phyloP scores from a whole-genome alignment of 2,888 invertebrate genomes.

The Glyphotaelius pellucidus region DNA sequence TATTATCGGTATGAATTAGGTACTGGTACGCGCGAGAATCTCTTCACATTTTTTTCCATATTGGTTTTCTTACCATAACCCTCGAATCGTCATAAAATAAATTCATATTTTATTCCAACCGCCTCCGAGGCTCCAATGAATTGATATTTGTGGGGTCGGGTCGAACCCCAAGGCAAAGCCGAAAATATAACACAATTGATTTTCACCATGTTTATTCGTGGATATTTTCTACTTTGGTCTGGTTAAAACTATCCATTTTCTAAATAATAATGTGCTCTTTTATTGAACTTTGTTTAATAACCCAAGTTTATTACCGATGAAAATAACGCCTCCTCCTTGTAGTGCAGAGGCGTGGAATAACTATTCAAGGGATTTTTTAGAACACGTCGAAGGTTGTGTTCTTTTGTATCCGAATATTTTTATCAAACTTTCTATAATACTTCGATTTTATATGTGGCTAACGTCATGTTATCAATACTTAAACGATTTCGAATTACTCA shows the following conservation, averaged over 20 bases:
- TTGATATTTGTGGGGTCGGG: constrained; percentile 16
- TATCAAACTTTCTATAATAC: too few species aligned
- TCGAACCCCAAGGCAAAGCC: not conserved
- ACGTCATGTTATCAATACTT: too few species aligned
- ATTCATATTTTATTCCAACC: constrained; percentile 26
- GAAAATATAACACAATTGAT: not conserved
- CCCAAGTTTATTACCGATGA: not conserved
- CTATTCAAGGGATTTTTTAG: too few species aligned
- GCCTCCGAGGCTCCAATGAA: constrained; percentile 26
- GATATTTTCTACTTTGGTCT: not conserved
- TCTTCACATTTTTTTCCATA: not conserved
- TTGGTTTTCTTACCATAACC: constrained; percentile 15
- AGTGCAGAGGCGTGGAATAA: not conserved
- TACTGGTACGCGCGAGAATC: not conserved
- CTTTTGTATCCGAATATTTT: too few species aligned
- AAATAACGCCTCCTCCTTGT: not conserved
- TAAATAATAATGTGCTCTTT: not conserved
- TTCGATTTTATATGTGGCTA: too few species aligned
- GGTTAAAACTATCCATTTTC: not conserved
- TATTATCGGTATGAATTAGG: not conserved
- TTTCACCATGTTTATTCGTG: not conserved
- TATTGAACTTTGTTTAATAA: not conserved
- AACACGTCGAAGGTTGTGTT: too few species aligned
- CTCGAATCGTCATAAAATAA: constrained; percentile 33
- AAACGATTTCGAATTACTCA: too few species aligned